Base-by-base conservation (phyloP, 2,888 invertebrate genomes). In the Spisula subtruncata region DNA sequence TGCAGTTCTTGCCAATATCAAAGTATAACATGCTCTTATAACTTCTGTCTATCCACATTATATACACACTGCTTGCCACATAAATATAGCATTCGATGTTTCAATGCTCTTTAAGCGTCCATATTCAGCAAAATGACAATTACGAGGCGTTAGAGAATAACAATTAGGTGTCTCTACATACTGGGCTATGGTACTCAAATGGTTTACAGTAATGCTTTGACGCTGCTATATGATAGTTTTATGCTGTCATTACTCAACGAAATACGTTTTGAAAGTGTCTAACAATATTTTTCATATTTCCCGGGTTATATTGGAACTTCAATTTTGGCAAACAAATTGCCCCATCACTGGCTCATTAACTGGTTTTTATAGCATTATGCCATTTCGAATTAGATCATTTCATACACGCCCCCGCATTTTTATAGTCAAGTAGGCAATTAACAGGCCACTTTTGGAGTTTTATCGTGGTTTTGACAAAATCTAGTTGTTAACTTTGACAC, bases 291-390 rank as follows among this genome's bases (percentile, higher is more conserved):
- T n/a, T n/a, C n/a, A n/a, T n/a, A n/a, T n/a, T n/a, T 1, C 18
- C n/a, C 60, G 18, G 6, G n/a, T 10, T 8, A n/a, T 60, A 2
- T 20, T 60, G 60, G n/a, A n/a, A 20, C n/a, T n/a, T n/a, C 60
- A 60, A 48, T 60, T 60, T 60, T n/a, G n/a, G 60, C n/a, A n/a
- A 60, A n/a, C 60, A 60, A 60, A n/a, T n/a, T 60, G 60, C n/a
- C 60, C n/a, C 18, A 20, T 20, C n/a, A 60, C n/a, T n/a, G 12
- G 2, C 20, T 60, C 60, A 20, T 60, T n/a, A 60, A n/a, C 60
- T 60, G 18, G 6, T 6, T n/a, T n/a, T 0, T 60, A 10, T 48
- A 8, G 48, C 48, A 8, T 48, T 48, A 48, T 48, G 48, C 6
- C n/a, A 60, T 60, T 6, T n/a, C n/a, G 20, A 20, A 60, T 60